Evolutionary conservation across 2,888 invertebrate species (phyloP).

Genomic region (Drosophila crucigera): DNA sequence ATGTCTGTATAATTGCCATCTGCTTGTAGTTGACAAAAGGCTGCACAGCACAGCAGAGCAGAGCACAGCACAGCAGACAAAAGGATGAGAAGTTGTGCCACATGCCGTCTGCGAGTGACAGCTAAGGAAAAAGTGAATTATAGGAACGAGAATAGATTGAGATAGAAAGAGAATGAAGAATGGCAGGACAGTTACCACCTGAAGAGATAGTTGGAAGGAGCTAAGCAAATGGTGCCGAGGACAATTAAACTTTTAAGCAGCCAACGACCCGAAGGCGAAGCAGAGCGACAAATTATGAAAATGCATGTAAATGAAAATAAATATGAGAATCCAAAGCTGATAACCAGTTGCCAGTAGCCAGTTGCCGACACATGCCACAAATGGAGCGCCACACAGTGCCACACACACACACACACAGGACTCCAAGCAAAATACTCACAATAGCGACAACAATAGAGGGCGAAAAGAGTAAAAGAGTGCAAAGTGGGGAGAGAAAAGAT

Average conservation of each 20-base stretch:
- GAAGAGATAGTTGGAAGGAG: slow-evolving; percentile 22
- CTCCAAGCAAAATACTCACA: slow-evolving; percentile 59
- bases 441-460: slow-evolving; percentile 46
- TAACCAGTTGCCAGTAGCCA: slow-evolving; percentile 54
- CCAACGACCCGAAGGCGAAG: slow-evolving; percentile 44
- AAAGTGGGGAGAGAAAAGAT: slow-evolving; percentile 4
- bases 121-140: slow-evolving; percentile 68
- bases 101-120: slow-evolving; percentile 78
- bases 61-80: slow-evolving; percentile 6
- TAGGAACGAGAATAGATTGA: slow-evolving; percentile 45
- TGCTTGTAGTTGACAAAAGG: slow-evolving; percentile 33
- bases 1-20: slow-evolving; percentile 37
- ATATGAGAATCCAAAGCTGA: slow-evolving; percentile 47
- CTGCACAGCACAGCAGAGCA: not conserved
- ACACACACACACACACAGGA: slow-evolving; percentile 32
- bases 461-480: slow-evolving; percentile 6
- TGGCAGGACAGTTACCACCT: slow-evolving; percentile 23
- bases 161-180: slow-evolving; percentile 11
- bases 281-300: slow-evolving; percentile 62
- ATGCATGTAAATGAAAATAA: slow-evolving; percentile 78
- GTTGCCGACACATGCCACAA: slow-evolving; percentile 76
- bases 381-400: slow-evolving; percentile 29
- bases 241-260: slow-evolving; percentile 80
- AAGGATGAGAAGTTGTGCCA: slow-evolving; percentile 1
- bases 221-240: slow-evolving; percentile 41